Evolutionary conservation across 1,140 invertebrate genomes (phyloP).

Genomic region (Trichonephila clavipes): DNA sequence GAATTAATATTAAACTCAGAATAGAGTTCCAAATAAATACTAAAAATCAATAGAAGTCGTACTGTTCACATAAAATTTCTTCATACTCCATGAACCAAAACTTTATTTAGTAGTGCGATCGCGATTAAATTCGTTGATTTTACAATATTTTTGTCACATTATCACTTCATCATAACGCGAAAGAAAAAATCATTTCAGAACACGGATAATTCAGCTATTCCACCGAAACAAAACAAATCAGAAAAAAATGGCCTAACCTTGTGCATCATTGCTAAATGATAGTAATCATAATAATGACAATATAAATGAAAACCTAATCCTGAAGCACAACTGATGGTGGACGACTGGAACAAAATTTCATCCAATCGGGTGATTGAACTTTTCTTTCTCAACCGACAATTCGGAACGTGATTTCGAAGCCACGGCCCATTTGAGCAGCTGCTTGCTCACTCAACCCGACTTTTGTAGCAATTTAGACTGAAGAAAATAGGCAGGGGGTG

Average conservation of each 20-base stretch:
- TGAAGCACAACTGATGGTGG: background rate
- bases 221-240: background rate
- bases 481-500: background rate
- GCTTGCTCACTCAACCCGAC: background rate
- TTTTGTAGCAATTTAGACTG: background rate
- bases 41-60: too few species aligned
- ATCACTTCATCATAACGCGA: too few species aligned
- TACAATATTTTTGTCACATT: too few species aligned
- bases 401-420: background rate
- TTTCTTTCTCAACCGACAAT: background rate
- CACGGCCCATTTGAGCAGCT: constrained; percentile 19
- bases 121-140: too few species aligned
- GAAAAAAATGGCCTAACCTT: background rate
- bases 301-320: constrained; percentile 30
- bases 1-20: too few species aligned
- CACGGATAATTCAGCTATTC: too few species aligned
- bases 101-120: too few species aligned
- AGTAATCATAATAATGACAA: background rate
- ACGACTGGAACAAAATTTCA: background rate
- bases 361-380: constrained; percentile 21
- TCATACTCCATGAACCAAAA: too few species aligned
- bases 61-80: too few species aligned
- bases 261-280: background rate
- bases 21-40: too few species aligned
- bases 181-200: too few species aligned